Evolutionary conservation across 2,113 vertebrate genomes (phyloP), one percentile per base, ranked within the genome.

Genomic region (Grallaria varia): DNA sequence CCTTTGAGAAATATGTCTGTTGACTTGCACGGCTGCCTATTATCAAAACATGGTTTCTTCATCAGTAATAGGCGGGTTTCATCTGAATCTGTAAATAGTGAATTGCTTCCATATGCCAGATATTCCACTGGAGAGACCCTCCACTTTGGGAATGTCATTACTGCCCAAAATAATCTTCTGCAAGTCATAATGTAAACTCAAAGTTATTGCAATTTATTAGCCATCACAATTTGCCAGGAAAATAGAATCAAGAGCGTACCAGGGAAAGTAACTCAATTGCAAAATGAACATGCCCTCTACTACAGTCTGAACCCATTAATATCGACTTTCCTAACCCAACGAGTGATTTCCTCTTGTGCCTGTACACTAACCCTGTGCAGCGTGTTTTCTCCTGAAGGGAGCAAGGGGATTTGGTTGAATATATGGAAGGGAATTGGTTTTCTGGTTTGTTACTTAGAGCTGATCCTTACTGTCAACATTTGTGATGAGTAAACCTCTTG

Each of bases 31-130:
- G 64, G 42, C 79, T 97, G 94, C 85, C 88, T 95, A 79, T 97
- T 98, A 96, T 97, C 97, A 97, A 97, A 98, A 97, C 90, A 96
- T 10, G 22, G 77, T 96, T 97, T 97, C 96, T 97, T 94, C 96
- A 92, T 97, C 94, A 94, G 81, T 49, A 97, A 92, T 89, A 52
- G 12, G 86, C 76, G 94, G 89, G 94, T 91, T 97, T 92, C 90
- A 91, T 94, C 88, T 74, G 88, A 91, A 94, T 87, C 77, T 96
- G 83, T 96, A 89, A 92, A 87, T 92, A 68, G 64, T 49, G 89
- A 96, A 98, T 98, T 97, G 67, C 68, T 98, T 98, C 97, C 98
- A 98, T 90, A 96, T 98, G 98, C 87, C 64, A 63, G 88, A 89
- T 96, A 86, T 89, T 98, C 94, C 91, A 93, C 92, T 95, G 96